A percentile compares a stretch with the other conserved stretches of the same genome.
Conservation (phyloP, 2,797 vertebrate species). For the Silurus lanzhouensis region DNA sequence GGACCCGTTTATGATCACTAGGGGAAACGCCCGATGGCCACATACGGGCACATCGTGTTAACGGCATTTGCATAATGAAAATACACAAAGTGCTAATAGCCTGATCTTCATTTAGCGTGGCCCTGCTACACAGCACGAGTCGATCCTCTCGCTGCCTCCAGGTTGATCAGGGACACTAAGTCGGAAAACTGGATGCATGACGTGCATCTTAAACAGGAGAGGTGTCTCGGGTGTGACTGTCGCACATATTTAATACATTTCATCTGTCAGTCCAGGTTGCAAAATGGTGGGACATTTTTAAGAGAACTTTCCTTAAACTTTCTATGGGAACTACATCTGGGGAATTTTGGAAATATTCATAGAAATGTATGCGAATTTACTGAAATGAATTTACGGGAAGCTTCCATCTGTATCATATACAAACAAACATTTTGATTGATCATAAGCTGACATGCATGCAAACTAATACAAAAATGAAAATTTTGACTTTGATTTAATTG, state of each 20-base stretch:
- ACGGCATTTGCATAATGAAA: conserved; percentile 99
- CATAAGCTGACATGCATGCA: no score
- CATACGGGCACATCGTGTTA: conserved; percentile 95
- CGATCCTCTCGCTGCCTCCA: conserved; percentile 94
- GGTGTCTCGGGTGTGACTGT: background rate
- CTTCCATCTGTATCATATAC: no score
- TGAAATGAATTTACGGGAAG: no score
- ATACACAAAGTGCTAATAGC: conserved; percentile 99
- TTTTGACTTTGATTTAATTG: no score
- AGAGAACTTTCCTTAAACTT: no score
- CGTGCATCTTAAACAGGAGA: conserved; percentile 37
- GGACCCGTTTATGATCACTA: conserved; percentile 99
- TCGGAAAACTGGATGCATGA: conserved; percentile 54
- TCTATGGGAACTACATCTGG: no score
- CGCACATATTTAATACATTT: background rate
- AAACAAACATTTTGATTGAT: no score
- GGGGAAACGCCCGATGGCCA: conserved; percentile 98
- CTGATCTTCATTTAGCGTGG: conserved; percentile 94
- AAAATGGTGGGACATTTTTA: no score
- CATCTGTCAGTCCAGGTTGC: background rate
- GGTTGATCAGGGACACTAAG: conserved; percentile 83
- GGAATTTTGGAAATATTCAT: no score
- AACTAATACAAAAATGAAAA: no score
- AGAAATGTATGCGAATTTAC: no score
- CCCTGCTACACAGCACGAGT: conserved; percentile 37